phyloP scores from a whole-genome alignment of 2,113 vertebrate genomes.

The Oenanthe oenanthe region DNA sequence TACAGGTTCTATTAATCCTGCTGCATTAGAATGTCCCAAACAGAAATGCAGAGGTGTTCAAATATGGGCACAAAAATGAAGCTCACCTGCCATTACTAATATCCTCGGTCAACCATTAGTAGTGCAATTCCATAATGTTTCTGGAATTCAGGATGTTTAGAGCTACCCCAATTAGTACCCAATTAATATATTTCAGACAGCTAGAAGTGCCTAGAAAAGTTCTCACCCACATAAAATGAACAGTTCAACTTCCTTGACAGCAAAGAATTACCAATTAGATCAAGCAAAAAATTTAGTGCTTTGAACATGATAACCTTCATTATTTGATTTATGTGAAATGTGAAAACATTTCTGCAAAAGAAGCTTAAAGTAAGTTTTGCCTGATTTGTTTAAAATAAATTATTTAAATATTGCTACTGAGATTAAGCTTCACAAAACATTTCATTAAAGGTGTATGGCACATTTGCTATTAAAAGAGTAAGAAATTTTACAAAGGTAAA shows the following conservation, averaged over 20 bases:
- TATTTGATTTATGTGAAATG: constrained; percentile 5
- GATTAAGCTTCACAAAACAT: neutral
- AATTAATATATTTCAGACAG: neutral
- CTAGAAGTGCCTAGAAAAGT: neutral
- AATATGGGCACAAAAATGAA: neutral
- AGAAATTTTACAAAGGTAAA: neutral
- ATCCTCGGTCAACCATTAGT: neutral
- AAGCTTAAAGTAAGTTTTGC: constrained; percentile 1
- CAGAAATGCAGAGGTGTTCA: neutral
- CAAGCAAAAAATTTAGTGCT: neutral
- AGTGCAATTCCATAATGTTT: neutral
- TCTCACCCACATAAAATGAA: neutral
- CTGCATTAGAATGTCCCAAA: neutral
- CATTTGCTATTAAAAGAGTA: neutral
- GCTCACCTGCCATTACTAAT: neutral
- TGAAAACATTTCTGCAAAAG: constrained; percentile 14
- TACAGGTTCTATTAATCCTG: neutral
- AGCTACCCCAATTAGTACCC: neutral
- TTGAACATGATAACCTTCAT: neutral
- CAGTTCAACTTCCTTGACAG: neutral
- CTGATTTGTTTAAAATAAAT: constrained; percentile 9
- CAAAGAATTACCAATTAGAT: neutral
- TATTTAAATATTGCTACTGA: neutral
- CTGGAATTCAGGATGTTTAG: neutral
- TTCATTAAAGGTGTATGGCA: neutral